Percentiles rank a stretch among this genome's conserved stretches.
Evolutionary conservation across 2,888 invertebrate species (phyloP).

Genomic region (Drosophila kambysellisi): DNA sequence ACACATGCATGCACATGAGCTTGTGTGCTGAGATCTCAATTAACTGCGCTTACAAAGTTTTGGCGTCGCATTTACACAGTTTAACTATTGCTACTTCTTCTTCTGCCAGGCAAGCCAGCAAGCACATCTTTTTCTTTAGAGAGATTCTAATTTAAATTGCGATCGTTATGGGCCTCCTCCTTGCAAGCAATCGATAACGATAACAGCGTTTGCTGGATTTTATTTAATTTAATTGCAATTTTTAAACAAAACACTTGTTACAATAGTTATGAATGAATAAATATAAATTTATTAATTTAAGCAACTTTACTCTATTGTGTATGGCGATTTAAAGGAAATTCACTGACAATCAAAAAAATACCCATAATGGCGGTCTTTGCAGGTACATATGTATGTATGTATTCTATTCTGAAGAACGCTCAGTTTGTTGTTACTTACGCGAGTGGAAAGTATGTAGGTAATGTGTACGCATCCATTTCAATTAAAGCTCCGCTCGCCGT

Average conservation of each 20-base stretch:
- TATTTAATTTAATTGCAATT: neutral
- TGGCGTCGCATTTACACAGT: neutral
- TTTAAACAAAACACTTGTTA: neutral
- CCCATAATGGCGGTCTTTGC: neutral
- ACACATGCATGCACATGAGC: neutral
- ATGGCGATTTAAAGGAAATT: neutral
- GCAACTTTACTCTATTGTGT: neutral
- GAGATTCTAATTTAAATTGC: neutral
- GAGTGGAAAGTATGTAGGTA: constrained; percentile 69
- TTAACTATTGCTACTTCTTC: neutral
- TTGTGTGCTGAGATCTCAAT: constrained; percentile 33
- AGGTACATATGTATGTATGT: neutral
- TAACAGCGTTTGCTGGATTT: neutral
- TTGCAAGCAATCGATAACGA: neutral
- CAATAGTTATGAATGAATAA: neutral
- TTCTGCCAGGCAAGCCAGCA: neutral
- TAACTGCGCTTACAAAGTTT: constrained; percentile 21
- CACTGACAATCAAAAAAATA: neutral
- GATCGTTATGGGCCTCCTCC: neutral
- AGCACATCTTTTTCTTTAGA: neutral
- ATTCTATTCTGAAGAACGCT: neutral
- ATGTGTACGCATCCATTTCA: constrained; percentile 68
- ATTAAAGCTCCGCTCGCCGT: neutral
- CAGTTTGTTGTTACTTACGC: constrained; percentile 60
- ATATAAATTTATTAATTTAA: neutral